These are phyloP conservation scores for Gymnoscopelus microlampas DNA, from an alignment of 2,797 vertebrate species.

Conservation along the genomic window DNA sequence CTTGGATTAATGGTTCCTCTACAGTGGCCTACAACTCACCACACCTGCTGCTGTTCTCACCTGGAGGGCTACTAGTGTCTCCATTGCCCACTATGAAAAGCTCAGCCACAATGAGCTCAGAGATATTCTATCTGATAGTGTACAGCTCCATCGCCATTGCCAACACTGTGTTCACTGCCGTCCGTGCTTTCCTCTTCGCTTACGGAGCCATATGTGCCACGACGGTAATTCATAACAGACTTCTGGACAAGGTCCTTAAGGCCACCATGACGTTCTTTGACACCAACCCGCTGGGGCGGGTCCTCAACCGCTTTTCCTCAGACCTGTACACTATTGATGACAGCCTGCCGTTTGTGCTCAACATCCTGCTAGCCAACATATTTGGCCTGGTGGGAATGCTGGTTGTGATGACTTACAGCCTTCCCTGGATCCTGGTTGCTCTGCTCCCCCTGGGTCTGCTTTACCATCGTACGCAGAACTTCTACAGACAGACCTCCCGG, in stretches of 20 bases:
- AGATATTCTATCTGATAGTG: slow-evolving; percentile 91
- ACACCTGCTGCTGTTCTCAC: slow-evolving; percentile 83
- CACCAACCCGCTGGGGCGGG: slow-evolving; percentile 87
- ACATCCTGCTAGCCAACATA: slow-evolving; percentile 90
- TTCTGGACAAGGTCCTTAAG: slow-evolving; percentile 87
- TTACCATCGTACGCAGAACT: slow-evolving; percentile 87
- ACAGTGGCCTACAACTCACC: slow-evolving; percentile 48
- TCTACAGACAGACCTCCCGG: slow-evolving; percentile 89
- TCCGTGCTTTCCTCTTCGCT: slow-evolving; percentile 91
- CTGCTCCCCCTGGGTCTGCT: slow-evolving; percentile 84
- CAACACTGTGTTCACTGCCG: slow-evolving; percentile 90
- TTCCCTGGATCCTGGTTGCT: slow-evolving; percentile 90
- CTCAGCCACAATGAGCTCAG: slow-evolving; percentile 69
- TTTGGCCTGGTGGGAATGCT: slow-evolving; percentile 88
- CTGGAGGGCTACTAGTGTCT: slow-evolving; percentile 75
- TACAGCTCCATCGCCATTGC: slow-evolving; percentile 86
- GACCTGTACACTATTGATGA: slow-evolving; percentile 91
- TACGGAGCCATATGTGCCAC: slow-evolving; percentile 87
- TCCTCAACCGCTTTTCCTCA: slow-evolving; percentile 95
- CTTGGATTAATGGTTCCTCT: slow-evolving; percentile 37
- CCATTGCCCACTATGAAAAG: slow-evolving; percentile 22
- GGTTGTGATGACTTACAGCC: slow-evolving; percentile 86
- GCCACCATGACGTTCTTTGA: slow-evolving; percentile 92
- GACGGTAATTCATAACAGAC: slow-evolving; percentile 82
- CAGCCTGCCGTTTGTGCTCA: slow-evolving; percentile 92